Base-by-base conservation (phyloP, 1,140 invertebrate genomes). In the Atta colombica region DNA sequence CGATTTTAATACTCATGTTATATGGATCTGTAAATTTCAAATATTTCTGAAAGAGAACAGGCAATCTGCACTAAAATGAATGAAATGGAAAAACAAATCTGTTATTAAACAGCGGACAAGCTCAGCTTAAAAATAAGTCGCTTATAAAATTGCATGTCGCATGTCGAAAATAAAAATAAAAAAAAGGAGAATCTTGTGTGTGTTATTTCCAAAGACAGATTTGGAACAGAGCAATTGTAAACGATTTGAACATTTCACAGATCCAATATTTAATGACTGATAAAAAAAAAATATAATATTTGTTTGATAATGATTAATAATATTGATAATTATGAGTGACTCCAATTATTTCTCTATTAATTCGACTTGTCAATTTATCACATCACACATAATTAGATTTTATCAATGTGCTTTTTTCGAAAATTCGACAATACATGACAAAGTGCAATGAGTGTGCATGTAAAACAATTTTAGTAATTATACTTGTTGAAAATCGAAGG, bases 71-170 rank as follows among this genome's bases (percentile, higher is more conserved):
- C 25, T 74, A 35, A 75, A 84, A 60, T 63, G 2, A 61, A 84
- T 61, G 39, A 84, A 84, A 84, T 75, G 80, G 18, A 75, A 84
- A 84, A 84, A 84, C 45, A 35, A 7, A 35, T 16, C n/a, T 82
- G 53, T 51, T 84, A 61, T 84, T 28, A 49, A 51, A 61, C 35
- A 28, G 55, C 8, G 28, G 25, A 61, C 55, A 74, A 74, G 39
- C 21, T 53, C 18, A 21, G 55, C 61, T 84, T 74, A 84, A 84
- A 84, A 75, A 74, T 84, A 75, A 84, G 39, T 82, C 80, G 39
- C 39, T 72, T 72, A 74, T 21, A 14, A 61, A 82, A 49, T 74
- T 82, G 53, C 14, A 12, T 31, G 53, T 61, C 12, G 25, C 31
- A 0, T 1, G 8, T 35, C 61, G 4, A 5, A 45, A 58, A 69